A percentile compares a stretch with the other conserved stretches of the same genome.
Evolutionary conservation across 2,797 vertebrate species (phyloP).

Genomic region (Syndactyla subalaris): DNA sequence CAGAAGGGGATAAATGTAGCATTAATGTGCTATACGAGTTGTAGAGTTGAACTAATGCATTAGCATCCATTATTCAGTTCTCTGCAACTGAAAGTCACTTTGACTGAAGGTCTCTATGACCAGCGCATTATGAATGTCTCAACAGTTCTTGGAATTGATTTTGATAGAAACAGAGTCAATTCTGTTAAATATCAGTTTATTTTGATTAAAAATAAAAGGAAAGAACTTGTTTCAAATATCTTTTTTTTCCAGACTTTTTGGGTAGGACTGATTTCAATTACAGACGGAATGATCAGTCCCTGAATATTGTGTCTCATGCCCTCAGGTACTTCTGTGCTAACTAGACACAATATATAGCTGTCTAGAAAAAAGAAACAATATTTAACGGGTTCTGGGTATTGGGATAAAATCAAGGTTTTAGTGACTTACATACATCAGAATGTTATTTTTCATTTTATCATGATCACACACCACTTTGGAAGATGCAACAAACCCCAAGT

Average conservation of each 20-base stretch:
- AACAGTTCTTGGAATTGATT: neutral
- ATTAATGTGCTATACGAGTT: neutral
- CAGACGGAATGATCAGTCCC: neutral
- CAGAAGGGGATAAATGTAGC: neutral
- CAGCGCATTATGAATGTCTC: neutral
- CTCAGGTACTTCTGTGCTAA: neutral
- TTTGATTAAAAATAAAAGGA: neutral
- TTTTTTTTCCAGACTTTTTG: neutral
- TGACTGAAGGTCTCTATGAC: neutral
- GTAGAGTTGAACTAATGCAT: neutral
- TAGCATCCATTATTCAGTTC: neutral
- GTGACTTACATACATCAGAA: neutral
- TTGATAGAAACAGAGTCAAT: neutral
- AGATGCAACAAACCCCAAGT: neutral
- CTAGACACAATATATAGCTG: neutral
- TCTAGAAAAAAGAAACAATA: neutral
- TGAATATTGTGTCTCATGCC: neutral
- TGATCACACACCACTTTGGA: neutral
- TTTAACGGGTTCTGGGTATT: neutral
- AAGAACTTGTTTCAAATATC: neutral
- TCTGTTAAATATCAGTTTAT: neutral
- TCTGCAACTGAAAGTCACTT: neutral
- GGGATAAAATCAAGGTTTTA: neutral
- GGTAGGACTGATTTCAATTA: neutral
- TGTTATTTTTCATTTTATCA: neutral